Conservation (phyloP, 2,888 invertebrate genomes). For the Smittia aterrima region DNA sequence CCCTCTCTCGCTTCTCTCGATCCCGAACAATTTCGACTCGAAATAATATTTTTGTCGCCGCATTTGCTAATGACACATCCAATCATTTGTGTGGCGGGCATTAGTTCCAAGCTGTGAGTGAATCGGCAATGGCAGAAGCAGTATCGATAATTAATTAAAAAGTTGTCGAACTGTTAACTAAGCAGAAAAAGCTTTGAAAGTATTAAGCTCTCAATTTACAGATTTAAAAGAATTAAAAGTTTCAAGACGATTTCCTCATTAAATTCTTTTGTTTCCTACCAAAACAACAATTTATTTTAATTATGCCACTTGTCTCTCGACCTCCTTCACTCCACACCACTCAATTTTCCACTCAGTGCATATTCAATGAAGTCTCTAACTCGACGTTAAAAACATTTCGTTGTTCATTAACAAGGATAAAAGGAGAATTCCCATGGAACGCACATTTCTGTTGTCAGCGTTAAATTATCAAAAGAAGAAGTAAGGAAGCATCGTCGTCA, state of each 20-base stretch:
- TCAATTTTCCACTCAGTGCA: conserved; percentile 5
- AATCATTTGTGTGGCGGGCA: not conserved
- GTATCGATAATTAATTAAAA: too few relatives aligned
- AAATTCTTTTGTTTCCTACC: too few relatives aligned
- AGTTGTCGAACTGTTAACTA: too few relatives aligned
- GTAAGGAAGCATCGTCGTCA: not conserved
- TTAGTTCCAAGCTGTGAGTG: not conserved
- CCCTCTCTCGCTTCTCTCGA: not conserved
- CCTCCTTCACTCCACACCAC: not conserved
- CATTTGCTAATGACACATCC: conserved; percentile 34
- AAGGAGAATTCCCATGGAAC: conserved; percentile 15
- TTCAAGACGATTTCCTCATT: too few relatives aligned
- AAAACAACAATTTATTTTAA: too few relatives aligned
- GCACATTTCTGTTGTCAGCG: conserved; percentile 23
- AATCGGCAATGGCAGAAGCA: not conserved
- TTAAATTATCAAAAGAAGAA: conserved; percentile 31
- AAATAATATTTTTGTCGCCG: not conserved
- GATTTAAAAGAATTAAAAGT: too few relatives aligned
- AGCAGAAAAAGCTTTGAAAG: too few relatives aligned
- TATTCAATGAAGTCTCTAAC: not conserved
- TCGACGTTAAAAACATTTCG: not conserved
- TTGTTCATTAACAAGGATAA: conserved; percentile 21
- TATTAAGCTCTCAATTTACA: too few relatives aligned
- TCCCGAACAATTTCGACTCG: too few relatives aligned
- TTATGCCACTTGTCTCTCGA: not conserved